These are phyloP conservation scores for Gastrophysa polygoni DNA, from an alignment of 2,888 invertebrate species.

Conservation along the genomic window DNA sequence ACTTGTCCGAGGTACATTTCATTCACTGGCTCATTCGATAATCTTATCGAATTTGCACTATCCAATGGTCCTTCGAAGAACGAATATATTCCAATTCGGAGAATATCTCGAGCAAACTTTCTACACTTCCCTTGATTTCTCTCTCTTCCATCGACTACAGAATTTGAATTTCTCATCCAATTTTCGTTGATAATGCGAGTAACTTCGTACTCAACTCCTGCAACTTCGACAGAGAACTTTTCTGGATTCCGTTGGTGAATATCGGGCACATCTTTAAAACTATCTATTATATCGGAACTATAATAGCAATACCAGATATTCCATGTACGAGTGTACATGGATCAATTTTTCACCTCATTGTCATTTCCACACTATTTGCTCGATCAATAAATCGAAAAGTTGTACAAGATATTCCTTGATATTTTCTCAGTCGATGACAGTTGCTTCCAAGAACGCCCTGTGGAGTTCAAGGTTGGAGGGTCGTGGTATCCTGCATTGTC, in stretches of 20 bases:
- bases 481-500: neutral
- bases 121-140: neutral
- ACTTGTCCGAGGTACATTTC: constrained; percentile 27
- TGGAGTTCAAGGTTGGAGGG: neutral
- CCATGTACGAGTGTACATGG: no score
- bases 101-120: constrained; percentile 2
- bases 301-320: neutral
- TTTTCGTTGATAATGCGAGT: neutral
- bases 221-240: neutral
- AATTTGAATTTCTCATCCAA: neutral
- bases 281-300: neutral
- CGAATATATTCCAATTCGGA: neutral
- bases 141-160: neutral
- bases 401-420: no score
- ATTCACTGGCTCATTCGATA: constrained; percentile 25
- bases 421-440: no score
- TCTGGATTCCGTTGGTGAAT: neutral
- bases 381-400: no score
- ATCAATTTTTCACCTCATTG: no score
- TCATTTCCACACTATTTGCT: no score
- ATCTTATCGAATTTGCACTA: constrained; percentile 22
- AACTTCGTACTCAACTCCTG: neutral
- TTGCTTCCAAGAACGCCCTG: neutral
- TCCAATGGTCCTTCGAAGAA: constrained; percentile 10
- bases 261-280: neutral